Evolutionary conservation across 1,140 invertebrate species (phyloP), one percentile per base, ranked within the genome.

Genomic region (Hestina assimilis): DNA sequence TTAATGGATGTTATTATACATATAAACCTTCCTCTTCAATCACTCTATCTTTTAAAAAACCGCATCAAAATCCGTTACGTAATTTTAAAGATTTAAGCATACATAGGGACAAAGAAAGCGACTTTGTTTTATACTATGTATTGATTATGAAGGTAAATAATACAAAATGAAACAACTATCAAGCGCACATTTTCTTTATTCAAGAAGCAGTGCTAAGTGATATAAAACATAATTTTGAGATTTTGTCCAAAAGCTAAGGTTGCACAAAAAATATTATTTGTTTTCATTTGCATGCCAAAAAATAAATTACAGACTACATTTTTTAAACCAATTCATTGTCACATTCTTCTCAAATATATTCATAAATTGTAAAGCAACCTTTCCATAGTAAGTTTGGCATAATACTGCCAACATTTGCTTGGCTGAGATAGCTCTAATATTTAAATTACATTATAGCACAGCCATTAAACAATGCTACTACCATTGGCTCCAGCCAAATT

Each of bases 171-270:
- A 62, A 57, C 45, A 52, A 12, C 8, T 48, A 14, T 48, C 12
- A 62, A 28, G 61, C 63, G 65, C 74, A 72, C 69, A 46, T 73
- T 72, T 69, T 74, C 68, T 81, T 81, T 83, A 81, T 78, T 83
- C 45, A 66, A 72, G 69, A 81, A 70, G 64, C 43, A 64, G 75
- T 75, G 68, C 67, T 59, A 61, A 66, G 59, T 64, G 59, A 15
- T 65, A 63, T 50, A 66, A 70, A 65, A 78, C 65, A 72, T 69
- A 70, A 72, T 74, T 72, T 75, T 65, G 59, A 74, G 67, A 69
- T 74, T 75, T 63, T 59, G 45, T 67, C 55, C 42, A 61, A 67
- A 64, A 64, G 21, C 9, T 55, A 45, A 57, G 43, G 50, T 67
- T 67, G 72, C 72, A 72, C 60, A 52, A 57, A 33, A 47, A 51